Conservation (phyloP, 2,888 invertebrate genomes). For the Ecliptopera silaceata region DNA sequence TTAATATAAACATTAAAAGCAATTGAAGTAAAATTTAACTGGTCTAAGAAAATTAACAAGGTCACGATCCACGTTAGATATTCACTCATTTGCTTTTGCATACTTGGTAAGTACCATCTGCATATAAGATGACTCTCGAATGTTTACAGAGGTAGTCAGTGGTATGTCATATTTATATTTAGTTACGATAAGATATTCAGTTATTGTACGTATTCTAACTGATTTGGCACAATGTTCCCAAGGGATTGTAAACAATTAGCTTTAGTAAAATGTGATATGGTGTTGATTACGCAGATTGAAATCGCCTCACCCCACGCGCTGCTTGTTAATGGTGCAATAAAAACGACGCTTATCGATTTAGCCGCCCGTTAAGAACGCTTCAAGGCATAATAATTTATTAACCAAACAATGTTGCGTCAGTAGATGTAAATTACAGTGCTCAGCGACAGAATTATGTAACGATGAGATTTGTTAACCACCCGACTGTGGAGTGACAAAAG, state of each 20-base stretch:
- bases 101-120: too few species aligned
- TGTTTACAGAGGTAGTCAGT: too few species aligned
- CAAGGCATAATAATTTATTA: constrained; percentile 76
- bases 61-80: too few species aligned
- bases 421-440: constrained; percentile 71
- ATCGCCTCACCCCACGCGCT: constrained; percentile 70
- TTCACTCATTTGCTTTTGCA: too few species aligned
- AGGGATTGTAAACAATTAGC: constrained; percentile 60
- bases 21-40: too few species aligned
- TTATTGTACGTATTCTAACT: too few species aligned
- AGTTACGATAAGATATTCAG: too few species aligned
- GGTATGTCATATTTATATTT: too few species aligned
- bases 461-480: constrained; percentile 73
- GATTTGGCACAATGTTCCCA: constrained; percentile 25
- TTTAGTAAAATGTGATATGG: constrained; percentile 55
- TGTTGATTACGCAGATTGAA: constrained; percentile 78
- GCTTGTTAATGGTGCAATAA: constrained; percentile 80
- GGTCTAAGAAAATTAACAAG: too few species aligned
- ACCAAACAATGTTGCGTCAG: constrained; percentile 75
- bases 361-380: constrained; percentile 73
- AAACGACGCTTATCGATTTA: constrained; percentile 79
- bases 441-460: constrained; percentile 66
- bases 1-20: too few species aligned
- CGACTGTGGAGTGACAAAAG: constrained; percentile 75
- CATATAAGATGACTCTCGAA: too few species aligned